Percentiles rank a stretch among this genome's conserved stretches.
These are phyloP conservation scores for Bubo bubo DNA, from an alignment of 2,113 vertebrate species.

Conservation along the genomic window DNA sequence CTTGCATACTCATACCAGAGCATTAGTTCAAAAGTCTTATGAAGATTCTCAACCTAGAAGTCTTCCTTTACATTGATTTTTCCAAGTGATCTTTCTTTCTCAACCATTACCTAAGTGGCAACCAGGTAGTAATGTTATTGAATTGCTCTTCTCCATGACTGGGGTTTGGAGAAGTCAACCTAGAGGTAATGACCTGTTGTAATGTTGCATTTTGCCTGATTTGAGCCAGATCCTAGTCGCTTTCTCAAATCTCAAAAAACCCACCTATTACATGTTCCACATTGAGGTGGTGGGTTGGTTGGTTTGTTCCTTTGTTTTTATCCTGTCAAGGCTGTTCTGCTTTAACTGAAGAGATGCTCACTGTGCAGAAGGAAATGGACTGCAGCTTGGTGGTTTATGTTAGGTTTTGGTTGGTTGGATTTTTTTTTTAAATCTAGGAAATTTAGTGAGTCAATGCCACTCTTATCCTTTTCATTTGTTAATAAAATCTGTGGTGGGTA, in stretches of 20 bases:
- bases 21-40: neutral
- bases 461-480: neutral
- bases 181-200: neutral
- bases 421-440: neutral
- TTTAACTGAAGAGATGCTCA: neutral
- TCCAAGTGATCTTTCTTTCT: neutral
- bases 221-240: neutral
- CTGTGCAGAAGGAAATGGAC: neutral
- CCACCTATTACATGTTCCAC: accelerated
- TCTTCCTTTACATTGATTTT: neutral
- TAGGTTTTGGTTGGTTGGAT: neutral
- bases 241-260: neutral
- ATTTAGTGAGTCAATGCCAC: accelerated
- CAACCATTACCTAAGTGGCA: accelerated
- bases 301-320: neutral
- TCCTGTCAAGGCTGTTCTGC: too few species aligned
- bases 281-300: neutral
- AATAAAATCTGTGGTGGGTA: neutral
- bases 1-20: accelerated
- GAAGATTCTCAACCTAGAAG: neutral
- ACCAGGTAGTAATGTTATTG: neutral
- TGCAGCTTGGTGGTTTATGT: neutral
- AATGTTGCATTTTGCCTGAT: neutral
- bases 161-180: neutral
- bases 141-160: neutral